Conservation (phyloP, 2,797 vertebrate species). For the Psittacula echo region DNA sequence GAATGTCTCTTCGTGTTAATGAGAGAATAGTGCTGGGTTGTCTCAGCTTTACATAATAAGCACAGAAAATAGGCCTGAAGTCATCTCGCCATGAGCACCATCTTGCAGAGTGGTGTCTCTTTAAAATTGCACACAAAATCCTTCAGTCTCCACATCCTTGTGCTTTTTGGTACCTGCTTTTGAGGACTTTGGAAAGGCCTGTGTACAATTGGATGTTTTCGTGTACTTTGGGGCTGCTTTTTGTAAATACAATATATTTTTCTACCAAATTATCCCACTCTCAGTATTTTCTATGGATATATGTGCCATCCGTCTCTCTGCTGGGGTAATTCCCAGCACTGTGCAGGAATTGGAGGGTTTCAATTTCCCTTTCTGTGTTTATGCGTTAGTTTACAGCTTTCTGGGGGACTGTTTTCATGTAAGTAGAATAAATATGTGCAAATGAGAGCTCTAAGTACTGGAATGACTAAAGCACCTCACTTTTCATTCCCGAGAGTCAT, state of each 20-base stretch:
- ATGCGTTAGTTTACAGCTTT: not conserved
- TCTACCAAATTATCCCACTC: not conserved
- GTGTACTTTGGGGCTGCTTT: not conserved
- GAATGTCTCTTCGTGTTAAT: not conserved
- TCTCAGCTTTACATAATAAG: not conserved
- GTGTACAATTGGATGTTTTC: not conserved
- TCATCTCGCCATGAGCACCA: not conserved
- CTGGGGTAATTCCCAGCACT: not conserved
- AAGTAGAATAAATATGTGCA: not conserved
- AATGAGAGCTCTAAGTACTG: not conserved
- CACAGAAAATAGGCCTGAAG: not conserved
- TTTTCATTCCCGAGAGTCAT: not conserved
- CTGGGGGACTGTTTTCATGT: not conserved
- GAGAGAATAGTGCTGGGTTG: not conserved
- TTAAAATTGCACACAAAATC: not conserved
- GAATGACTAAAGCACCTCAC: not conserved
- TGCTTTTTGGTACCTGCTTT: rapidly evolving
- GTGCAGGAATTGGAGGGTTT: not conserved
- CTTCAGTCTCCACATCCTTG: not conserved
- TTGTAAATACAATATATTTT: not conserved
- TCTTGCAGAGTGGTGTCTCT: not conserved
- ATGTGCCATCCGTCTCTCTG: not conserved
- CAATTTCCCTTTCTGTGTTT: not conserved
- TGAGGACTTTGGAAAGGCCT: no score
- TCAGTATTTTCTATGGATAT: not conserved